Evolutionary conservation across 1,140 invertebrate genomes (phyloP).

Genomic region (Homalodisca vitripennis): DNA sequence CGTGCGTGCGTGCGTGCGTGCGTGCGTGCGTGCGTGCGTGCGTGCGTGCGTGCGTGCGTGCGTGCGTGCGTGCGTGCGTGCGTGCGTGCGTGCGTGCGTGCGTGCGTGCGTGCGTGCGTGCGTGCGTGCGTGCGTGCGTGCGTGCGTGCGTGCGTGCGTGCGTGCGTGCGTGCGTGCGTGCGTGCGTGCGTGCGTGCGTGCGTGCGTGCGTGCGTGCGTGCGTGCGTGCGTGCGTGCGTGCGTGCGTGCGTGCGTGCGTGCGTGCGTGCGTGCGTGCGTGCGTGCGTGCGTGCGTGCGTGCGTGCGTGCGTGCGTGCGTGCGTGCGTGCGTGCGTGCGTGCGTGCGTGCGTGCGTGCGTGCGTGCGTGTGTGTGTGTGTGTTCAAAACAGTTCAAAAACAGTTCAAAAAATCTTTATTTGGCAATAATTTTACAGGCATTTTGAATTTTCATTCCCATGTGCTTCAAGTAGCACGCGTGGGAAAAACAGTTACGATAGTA

Average conservation of each 20-base stretch:
- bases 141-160: slow-evolving; percentile 2
- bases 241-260: slow-evolving; percentile 2
- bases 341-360: slow-evolving; percentile 2
- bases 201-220: not conserved
- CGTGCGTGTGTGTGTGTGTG: slow-evolving; percentile 1
- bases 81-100: slow-evolving; percentile 1
- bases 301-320: slow-evolving; percentile 1
- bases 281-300: slow-evolving; percentile 2
- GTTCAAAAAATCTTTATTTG: too few species aligned
- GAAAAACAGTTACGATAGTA: too few species aligned
- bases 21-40: slow-evolving; percentile 2
- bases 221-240: not conserved
- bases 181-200: slow-evolving; percentile 2
- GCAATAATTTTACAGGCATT: too few species aligned
- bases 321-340: slow-evolving; percentile 2
- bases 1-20: slow-evolving; percentile 2
- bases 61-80: slow-evolving; percentile 2
- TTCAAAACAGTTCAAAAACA: not conserved
- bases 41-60: slow-evolving; percentile 1
- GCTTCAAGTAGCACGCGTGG: too few species aligned
- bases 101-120: not conserved
- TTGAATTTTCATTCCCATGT: too few species aligned
- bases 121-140: slow-evolving; percentile 1
- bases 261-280: slow-evolving; percentile 2
- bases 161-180: slow-evolving; percentile 2